Percentiles rank a stretch among this genome's conserved stretches.
Conservation (phyloP, 2,113 vertebrate species). For the Stigmatopora argus region DNA sequence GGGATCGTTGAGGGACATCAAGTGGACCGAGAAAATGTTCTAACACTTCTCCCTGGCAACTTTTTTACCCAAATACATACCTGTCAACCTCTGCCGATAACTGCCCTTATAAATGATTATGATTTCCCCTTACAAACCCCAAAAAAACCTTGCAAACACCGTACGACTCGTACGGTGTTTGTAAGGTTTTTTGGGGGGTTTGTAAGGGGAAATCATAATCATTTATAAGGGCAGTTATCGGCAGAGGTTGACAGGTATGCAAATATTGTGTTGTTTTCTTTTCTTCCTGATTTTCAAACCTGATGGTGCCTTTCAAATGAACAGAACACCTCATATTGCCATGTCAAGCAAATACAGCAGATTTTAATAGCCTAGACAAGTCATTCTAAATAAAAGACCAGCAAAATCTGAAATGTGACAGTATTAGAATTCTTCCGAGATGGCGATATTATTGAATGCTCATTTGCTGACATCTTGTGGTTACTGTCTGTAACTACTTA, state of each 20-base stretch:
- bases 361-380: background rate
- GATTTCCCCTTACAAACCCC: no score
- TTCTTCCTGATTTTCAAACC: background rate
- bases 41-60: background rate
- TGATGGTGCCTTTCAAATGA: background rate
- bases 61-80: background rate
- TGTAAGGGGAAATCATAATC: no score
- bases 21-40: background rate
- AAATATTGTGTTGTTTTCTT: no score
- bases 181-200: no score
- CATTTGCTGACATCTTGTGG: conserved; percentile 38
- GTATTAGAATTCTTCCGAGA: background rate
- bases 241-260: no score
- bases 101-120: no score
- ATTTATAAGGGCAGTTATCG: no score
- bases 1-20: background rate
- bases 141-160: no score
- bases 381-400: background rate
- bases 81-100: no score
- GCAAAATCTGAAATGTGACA: background rate
- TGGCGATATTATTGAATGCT: conserved; percentile 20
- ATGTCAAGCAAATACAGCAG: background rate
- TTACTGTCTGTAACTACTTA: background rate
- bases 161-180: no score
- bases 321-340: background rate